A percentile compares a stretch with the other conserved stretches of the same genome.
Evolutionary conservation across 2,888 invertebrate species (phyloP).

Genomic region (Ormyrus rosae): DNA sequence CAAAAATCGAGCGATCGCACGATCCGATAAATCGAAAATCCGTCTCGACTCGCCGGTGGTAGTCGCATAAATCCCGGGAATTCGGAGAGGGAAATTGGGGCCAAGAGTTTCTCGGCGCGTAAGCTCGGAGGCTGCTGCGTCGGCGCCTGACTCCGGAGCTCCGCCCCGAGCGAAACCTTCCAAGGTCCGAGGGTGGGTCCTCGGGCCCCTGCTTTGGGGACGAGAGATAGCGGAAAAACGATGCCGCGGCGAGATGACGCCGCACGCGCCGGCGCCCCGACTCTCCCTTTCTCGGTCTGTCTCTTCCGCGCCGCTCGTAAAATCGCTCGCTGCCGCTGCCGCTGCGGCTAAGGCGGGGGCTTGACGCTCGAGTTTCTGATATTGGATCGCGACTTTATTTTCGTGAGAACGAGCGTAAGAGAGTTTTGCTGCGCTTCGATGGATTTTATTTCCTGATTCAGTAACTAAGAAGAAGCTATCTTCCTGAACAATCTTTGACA

Average conservation of each 20-base stretch:
- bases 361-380: conserved; percentile 14
- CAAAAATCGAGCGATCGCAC: no score
- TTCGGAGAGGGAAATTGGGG: conserved; percentile 4
- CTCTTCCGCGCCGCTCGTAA: conserved; percentile 17
- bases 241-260: conserved; percentile 73
- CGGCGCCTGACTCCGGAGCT: conserved; percentile 1
- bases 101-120: conserved; percentile 29
- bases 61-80: no score
- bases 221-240: conserved; percentile 62
- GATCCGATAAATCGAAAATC: no score
- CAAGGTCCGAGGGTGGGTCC: conserved; percentile 45
- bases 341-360: neutral
- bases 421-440: no score
- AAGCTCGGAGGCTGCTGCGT: conserved; percentile 31
- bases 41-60: no score
- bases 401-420: no score
- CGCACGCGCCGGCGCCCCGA: conserved; percentile 65
- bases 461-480: no score
- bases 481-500: no score
- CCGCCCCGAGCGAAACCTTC: conserved; percentile 25
- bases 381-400: neutral
- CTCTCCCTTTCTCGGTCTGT: conserved; percentile 9
- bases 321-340: conserved; percentile 7
- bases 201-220: conserved; percentile 45
- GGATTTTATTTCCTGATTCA: no score